phyloP scores from a whole-genome alignment of 2,113 vertebrate species.

The Pterocles orientalis region DNA sequence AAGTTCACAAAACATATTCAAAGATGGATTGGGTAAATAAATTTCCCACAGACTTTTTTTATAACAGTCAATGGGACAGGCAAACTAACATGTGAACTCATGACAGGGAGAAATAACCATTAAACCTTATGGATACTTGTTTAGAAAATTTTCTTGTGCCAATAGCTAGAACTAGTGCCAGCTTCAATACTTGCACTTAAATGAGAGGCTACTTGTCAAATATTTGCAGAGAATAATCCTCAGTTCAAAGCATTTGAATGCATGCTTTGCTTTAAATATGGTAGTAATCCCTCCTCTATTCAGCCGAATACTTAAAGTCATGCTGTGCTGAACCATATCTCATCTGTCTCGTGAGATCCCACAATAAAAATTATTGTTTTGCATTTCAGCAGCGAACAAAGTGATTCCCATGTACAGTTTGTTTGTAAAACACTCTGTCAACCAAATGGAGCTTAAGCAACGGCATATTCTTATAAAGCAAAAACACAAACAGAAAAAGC shows the following conservation, averaged over 20 bases:
- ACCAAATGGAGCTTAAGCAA: slow-evolving; percentile 31
- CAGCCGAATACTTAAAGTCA: not conserved
- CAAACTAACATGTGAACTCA: not conserved
- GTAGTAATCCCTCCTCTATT: slow-evolving; percentile 10
- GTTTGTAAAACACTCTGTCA: slow-evolving; percentile 60
- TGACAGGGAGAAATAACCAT: not conserved
- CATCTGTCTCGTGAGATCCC: slow-evolving; percentile 19
- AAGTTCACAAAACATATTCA: not conserved
- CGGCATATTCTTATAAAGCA: not conserved
- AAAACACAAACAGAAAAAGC: not conserved
- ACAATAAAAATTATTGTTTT: slow-evolving; percentile 16
- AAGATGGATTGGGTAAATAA: not conserved
- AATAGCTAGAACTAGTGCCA: slow-evolving; percentile 5
- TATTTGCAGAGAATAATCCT: slow-evolving; percentile 8
- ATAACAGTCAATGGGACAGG: not conserved
- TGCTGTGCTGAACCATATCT: not conserved
- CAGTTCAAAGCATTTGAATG: not conserved
- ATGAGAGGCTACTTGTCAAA: not conserved
- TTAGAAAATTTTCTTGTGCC: slow-evolving; percentile 4
- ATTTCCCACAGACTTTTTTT: not conserved
- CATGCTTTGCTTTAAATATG: slow-evolving; percentile 21
- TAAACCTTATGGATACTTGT: slow-evolving; percentile 5
- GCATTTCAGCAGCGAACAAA: slow-evolving; percentile 10
- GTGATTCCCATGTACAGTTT: slow-evolving; percentile 20
- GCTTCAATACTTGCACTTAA: slow-evolving; percentile 37